Conservation (phyloP, 1,140 invertebrate species). For the Achatina immaculata region DNA sequence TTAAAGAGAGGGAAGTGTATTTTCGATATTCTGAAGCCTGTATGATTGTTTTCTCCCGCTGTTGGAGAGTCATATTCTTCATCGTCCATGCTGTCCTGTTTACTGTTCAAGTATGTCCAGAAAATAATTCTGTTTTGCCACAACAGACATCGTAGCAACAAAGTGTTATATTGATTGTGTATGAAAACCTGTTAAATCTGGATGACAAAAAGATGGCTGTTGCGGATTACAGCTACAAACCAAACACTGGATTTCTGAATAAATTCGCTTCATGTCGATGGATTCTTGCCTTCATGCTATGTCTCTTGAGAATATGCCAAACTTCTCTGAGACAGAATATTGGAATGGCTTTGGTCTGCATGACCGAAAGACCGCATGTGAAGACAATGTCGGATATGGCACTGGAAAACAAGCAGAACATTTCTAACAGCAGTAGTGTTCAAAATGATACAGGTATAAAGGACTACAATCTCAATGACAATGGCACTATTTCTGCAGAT, state of each 20-base stretch:
- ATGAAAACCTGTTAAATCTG: not conserved
- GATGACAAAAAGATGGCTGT: no score
- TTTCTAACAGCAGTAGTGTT: not conserved
- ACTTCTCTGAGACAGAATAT: slow-evolving; percentile 48
- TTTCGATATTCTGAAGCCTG: no score
- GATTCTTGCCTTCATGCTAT: slow-evolving; percentile 44
- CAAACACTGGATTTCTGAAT: no score
- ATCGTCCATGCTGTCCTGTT: not conserved
- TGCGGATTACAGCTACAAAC: no score
- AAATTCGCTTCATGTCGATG: slow-evolving; percentile 40
- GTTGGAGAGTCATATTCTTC: not conserved
- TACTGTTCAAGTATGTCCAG: no score
- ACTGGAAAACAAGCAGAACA: not conserved
- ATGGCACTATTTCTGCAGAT: not conserved
- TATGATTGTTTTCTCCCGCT: no score
- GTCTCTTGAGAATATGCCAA: slow-evolving; percentile 39
- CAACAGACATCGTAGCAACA: not conserved
- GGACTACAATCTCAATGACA: no score
- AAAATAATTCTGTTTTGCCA: not conserved
- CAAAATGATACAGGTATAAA: not conserved
- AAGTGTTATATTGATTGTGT: not conserved
- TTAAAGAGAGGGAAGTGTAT: no score
- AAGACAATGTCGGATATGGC: not conserved
- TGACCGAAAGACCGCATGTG: slow-evolving; percentile 16
- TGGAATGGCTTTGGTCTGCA: slow-evolving; percentile 49